phyloP scores from a whole-genome alignment of 2,888 invertebrate species.

The Drosophila mulleri region DNA sequence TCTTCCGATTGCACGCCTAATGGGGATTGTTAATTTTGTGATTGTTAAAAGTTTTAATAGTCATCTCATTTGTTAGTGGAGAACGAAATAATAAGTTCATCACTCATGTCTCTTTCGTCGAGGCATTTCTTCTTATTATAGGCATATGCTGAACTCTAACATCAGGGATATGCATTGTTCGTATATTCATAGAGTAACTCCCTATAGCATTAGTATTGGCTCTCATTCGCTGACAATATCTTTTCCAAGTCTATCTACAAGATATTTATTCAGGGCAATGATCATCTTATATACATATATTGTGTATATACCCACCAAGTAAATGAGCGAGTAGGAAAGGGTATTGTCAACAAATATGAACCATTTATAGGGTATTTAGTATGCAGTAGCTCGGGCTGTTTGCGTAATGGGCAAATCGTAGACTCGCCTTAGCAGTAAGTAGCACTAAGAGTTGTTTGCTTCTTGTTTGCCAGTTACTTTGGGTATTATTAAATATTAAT shows the following conservation, averaged over 20 bases:
- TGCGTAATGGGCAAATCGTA: background rate
- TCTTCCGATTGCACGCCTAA: background rate
- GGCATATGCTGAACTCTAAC: too few species aligned
- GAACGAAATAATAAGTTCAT: background rate
- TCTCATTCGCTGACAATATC: too few species aligned
- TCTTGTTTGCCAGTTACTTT: background rate
- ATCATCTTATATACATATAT: too few species aligned
- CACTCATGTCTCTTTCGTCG: too few species aligned
- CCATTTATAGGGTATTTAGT: conserved; percentile 4
- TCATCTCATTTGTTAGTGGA: background rate
- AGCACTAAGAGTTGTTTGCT: conserved; percentile 17
- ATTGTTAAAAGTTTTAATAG: background rate
- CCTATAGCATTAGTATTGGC: too few species aligned
- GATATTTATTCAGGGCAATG: too few species aligned
- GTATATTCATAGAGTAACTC: too few species aligned
- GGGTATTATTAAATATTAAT: conserved; percentile 25
- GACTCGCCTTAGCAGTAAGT: background rate
- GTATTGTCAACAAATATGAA: background rate
- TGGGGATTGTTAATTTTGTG: background rate
- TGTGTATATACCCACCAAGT: too few species aligned
- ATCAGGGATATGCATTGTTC: too few species aligned
- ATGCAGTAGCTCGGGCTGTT: background rate
- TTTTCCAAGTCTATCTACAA: too few species aligned
- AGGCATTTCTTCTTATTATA: too few species aligned
- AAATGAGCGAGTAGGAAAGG: too few species aligned